phyloP scores from a whole-genome alignment of 1,140 invertebrate genomes.

The Aphis gossypii region DNA sequence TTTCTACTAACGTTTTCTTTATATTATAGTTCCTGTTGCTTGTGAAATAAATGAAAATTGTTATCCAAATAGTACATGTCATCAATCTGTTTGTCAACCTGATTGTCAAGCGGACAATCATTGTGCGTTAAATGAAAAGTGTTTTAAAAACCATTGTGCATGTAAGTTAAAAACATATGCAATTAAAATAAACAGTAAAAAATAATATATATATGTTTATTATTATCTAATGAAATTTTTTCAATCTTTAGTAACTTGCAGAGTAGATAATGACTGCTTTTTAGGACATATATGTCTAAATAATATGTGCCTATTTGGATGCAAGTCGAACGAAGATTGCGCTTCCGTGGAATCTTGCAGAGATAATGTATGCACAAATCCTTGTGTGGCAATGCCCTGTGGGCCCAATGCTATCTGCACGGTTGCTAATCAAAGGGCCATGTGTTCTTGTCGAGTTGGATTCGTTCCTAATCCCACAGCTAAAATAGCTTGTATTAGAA shows the following conservation, averaged over 20 bases:
- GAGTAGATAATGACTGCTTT: constrained; percentile 89
- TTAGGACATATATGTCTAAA: constrained; percentile 86
- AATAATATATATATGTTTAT: neutral
- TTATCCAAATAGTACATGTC: constrained; percentile 73
- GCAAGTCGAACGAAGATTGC: constrained; percentile 86
- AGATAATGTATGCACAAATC: constrained; percentile 80
- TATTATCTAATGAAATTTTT: constrained; percentile 14
- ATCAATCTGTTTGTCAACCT: constrained; percentile 80
- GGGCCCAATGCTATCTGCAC: constrained; percentile 84
- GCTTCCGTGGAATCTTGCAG: constrained; percentile 80
- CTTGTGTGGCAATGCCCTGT: constrained; percentile 78
- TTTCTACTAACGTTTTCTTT: neutral
- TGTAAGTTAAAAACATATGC: constrained; percentile 68
- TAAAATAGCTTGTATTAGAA: constrained; percentile 69
- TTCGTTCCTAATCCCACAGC: constrained; percentile 68
- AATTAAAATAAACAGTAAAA: constrained; percentile 41
- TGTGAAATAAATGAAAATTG: constrained; percentile 78
- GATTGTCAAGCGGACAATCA: constrained; percentile 79
- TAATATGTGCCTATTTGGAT: constrained; percentile 85
- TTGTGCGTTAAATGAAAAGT: constrained; percentile 91
- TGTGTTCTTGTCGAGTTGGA: constrained; percentile 75
- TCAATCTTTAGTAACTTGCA: constrained; percentile 75
- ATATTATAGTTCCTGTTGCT: constrained; percentile 75
- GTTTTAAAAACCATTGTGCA: constrained; percentile 79
- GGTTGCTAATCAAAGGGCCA: constrained; percentile 81